Evolutionary conservation across 1,140 invertebrate genomes (phyloP).

Genomic region (Drosophila takahashii): DNA sequence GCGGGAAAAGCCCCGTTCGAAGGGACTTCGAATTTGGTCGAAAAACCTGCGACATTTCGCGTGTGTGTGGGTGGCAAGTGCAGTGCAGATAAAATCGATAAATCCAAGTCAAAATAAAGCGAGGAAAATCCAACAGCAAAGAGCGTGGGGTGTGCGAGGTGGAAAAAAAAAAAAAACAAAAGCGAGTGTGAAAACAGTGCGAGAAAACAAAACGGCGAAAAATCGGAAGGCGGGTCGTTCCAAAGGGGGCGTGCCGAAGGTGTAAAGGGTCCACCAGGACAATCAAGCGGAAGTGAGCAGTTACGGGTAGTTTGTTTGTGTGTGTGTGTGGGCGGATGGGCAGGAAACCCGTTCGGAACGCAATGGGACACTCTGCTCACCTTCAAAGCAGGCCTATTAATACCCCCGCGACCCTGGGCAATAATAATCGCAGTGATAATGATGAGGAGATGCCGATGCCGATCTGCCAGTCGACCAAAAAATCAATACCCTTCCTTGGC

Average conservation of each 20-base stretch:
- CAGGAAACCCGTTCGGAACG: conserved; percentile 19
- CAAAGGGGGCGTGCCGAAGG: conserved; percentile 14
- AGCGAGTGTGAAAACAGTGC: conserved; percentile 43
- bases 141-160: conserved; percentile 38
- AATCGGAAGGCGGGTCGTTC: conserved; percentile 8
- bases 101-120: conserved; percentile 79
- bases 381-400: conserved; percentile 53
- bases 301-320: conserved; percentile 21
- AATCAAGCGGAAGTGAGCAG: conserved; percentile 60
- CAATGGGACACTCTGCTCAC: background rate
- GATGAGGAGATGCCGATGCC: conserved; percentile 39
- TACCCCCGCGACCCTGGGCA: conserved; percentile 33
- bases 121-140: conserved; percentile 69
- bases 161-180: conserved; percentile 50
- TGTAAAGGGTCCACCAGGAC: conserved; percentile 33
- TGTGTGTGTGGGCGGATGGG: conserved; percentile 5
- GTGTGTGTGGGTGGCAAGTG: conserved; percentile 61
- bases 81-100: conserved; percentile 80
- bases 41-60: conserved; percentile 6
- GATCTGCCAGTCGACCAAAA: conserved; percentile 52
- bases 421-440: conserved; percentile 57
- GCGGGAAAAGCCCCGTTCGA: no score
- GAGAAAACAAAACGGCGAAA: conserved; percentile 3
- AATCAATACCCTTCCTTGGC: conserved; percentile 69
- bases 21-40: background rate